A percentile compares a stretch with the other conserved stretches of the same genome.
phyloP scores from a whole-genome alignment of 2,113 vertebrate species.

The Martes martes region DNA sequence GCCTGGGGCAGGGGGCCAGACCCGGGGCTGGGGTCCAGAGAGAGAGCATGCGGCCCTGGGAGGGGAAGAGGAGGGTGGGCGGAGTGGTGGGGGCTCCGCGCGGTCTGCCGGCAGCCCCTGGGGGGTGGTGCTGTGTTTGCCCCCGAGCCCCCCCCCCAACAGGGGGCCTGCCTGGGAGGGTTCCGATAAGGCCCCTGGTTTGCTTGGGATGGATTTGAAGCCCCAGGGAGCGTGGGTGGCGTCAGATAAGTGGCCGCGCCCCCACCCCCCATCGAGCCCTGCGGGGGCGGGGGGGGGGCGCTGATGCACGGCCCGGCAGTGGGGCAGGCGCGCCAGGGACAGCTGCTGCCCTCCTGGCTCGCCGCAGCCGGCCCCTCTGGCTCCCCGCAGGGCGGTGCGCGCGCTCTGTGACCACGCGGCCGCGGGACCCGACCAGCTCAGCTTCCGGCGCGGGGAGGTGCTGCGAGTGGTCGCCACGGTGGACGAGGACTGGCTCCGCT shows the following conservation, averaged over 20 bases:
- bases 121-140: neutral
- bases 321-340: neutral
- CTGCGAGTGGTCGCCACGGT: constrained; percentile 89
- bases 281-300: too few species aligned
- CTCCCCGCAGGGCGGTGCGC: constrained; percentile 86
- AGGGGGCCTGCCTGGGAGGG: neutral
- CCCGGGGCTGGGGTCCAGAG: neutral
- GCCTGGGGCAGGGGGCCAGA: neutral
- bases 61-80: neutral
- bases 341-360: neutral
- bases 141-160: neutral
- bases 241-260: neutral
- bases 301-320: neutral
- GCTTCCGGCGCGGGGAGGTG: constrained; percentile 92
- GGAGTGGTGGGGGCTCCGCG: neutral
- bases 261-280: too few species aligned
- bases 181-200: neutral
- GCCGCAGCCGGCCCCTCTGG: constrained; percentile 74
- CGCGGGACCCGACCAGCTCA: constrained; percentile 82
- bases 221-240: neutral
- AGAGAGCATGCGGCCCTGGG: neutral
- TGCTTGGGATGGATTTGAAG: neutral
- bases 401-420: constrained; percentile 92
- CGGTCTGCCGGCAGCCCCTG: neutral
- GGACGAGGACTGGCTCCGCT: constrained; percentile 95